Percentiles rank a stretch among this genome's conserved stretches.
These are phyloP conservation scores for Monochamus alternatus DNA, from an alignment of 2,888 invertebrate species.

Conservation along the genomic window DNA sequence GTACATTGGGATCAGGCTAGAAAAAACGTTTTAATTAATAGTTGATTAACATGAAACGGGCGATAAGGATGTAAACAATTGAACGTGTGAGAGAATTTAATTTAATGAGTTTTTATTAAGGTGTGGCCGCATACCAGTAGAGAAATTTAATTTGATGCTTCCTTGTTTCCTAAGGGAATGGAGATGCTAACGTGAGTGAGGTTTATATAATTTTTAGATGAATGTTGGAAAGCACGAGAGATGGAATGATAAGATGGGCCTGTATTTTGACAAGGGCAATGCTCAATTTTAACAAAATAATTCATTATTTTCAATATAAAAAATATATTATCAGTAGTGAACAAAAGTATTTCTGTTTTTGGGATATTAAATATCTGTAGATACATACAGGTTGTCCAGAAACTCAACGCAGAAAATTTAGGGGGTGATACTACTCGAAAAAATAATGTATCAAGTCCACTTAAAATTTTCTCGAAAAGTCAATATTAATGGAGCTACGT, in stretches of 20 bases:
- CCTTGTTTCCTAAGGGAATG: neutral
- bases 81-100: conserved; percentile 8
- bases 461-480: too few relatives aligned
- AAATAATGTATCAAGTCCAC: too few relatives aligned
- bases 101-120: conserved; percentile 23
- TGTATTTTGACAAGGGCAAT: neutral
- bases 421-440: too few relatives aligned
- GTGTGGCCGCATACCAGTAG: conserved; percentile 10
- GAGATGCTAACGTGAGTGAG: neutral
- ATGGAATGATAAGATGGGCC: neutral
- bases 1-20: conserved; percentile 86
- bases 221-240: neutral
- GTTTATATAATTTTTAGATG: neutral
- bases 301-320: too few relatives aligned
- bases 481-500: too few relatives aligned
- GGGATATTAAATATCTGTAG: too few relatives aligned
- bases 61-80: conserved; percentile 8
- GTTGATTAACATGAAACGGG: conserved; percentile 8
- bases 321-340: too few relatives aligned
- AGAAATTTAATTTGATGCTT: conserved; percentile 8
- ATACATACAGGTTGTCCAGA: too few relatives aligned
- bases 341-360: too few relatives aligned
- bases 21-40: conserved; percentile 18
- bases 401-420: too few relatives aligned
- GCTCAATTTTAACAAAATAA: neutral